Conservation (phyloP, 2,888 invertebrate genomes). For the Crocallis elinguaria region DNA sequence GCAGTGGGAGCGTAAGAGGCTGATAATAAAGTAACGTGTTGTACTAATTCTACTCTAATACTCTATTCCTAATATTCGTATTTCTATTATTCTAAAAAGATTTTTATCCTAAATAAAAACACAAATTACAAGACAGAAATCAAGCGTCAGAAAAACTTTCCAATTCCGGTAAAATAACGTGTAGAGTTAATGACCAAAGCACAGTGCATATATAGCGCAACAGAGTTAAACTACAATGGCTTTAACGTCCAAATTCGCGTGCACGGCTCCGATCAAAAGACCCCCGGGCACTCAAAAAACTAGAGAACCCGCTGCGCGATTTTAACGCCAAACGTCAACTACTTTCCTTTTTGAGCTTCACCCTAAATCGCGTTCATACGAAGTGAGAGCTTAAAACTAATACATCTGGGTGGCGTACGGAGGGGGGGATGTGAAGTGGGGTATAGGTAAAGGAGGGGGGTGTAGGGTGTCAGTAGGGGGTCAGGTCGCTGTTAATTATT, state of each 20-base stretch:
- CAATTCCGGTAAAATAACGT: slow-evolving; percentile 35
- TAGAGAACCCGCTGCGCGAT: slow-evolving; percentile 57
- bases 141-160: slow-evolving; percentile 17
- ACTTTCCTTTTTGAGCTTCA: slow-evolving; percentile 62
- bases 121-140: too few relatives aligned
- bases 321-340: slow-evolving; percentile 67
- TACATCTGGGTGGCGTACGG: slow-evolving; percentile 75
- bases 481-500: slow-evolving; percentile 78
- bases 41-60: too few relatives aligned
- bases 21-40: too few relatives aligned
- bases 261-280: slow-evolving; percentile 38
- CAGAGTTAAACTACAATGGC: slow-evolving; percentile 34
- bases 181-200: slow-evolving; percentile 37
- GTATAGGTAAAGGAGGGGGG: slow-evolving; percentile 40
- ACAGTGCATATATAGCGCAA: slow-evolving; percentile 25
- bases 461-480: slow-evolving; percentile 39
- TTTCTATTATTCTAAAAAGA: too few relatives aligned
- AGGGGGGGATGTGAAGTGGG: slow-evolving; percentile 44
- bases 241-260: slow-evolving; percentile 42
- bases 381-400: slow-evolving; percentile 80
- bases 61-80: too few relatives aligned
- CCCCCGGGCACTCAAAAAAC: slow-evolving; percentile 41
- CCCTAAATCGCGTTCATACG: slow-evolving; percentile 74
- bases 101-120: too few relatives aligned
- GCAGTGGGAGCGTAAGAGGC: too few relatives aligned